A percentile compares a stretch with the other conserved stretches of the same genome.
These are phyloP conservation scores for Sinohyriopsis cumingii DNA, from an alignment of 2,888 invertebrate species.

Conservation along the genomic window DNA sequence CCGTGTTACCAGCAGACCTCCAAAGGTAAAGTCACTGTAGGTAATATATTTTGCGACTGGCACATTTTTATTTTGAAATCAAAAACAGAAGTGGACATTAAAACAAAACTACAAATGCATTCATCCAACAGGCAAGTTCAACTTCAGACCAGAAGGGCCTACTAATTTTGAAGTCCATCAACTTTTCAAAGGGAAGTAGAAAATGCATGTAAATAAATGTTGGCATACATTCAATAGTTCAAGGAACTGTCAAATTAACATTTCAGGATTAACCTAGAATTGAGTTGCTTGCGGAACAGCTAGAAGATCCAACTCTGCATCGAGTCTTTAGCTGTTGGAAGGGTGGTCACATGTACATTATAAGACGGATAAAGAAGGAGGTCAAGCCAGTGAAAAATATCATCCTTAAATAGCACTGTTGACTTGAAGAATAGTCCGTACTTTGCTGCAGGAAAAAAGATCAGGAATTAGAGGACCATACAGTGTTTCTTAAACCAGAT, in stretches of 20 bases:
- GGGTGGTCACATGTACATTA: not conserved
- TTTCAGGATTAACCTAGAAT: too few relatives aligned
- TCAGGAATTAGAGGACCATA: not conserved
- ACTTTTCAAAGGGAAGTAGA: too few relatives aligned
- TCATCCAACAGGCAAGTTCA: too few relatives aligned
- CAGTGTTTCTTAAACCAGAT: not conserved
- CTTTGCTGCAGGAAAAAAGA: not conserved
- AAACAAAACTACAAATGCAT: slow-evolving; percentile 4
- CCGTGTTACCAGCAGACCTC: slow-evolving; percentile 22
- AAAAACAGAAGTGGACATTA: slow-evolving; percentile 7
- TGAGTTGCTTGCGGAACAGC: too few relatives aligned
- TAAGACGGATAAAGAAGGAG: not conserved
- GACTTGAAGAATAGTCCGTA: not conserved
- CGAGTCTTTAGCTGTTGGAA: too few relatives aligned
- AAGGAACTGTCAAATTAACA: too few relatives aligned
- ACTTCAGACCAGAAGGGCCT: too few relatives aligned
- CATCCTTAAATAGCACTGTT: not conserved
- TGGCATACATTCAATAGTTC: too few relatives aligned
- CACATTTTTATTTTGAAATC: slow-evolving; percentile 32
- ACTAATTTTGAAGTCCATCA: too few relatives aligned
- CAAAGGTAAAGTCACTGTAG: slow-evolving; percentile 16
- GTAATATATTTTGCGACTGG: not conserved
- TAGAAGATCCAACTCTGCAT: too few relatives aligned
- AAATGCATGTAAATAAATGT: too few relatives aligned
- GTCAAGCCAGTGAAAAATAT: not conserved